Evolutionary conservation across 2,797 vertebrate species (phyloP).

Genomic region (Poeciliopsis turneri): DNA sequence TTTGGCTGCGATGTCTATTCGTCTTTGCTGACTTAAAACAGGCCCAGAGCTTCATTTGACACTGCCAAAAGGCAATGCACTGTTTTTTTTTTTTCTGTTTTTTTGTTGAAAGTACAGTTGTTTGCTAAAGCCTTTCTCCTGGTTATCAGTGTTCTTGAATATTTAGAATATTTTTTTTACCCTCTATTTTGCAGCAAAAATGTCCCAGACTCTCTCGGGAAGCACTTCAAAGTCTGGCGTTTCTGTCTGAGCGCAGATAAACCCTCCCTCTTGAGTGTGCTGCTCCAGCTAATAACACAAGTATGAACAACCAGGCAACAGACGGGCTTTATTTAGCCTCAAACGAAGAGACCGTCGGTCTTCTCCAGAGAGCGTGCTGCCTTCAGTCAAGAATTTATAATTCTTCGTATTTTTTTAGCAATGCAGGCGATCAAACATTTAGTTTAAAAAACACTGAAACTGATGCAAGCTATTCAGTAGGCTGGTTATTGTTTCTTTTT

Average conservation of each 20-base stretch:
- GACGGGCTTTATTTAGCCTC: conserved; percentile 58
- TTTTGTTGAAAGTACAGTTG: conserved; percentile 20
- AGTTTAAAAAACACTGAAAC: conserved; percentile 1
- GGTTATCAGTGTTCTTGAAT: conserved; percentile 11
- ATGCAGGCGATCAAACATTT: conserved; percentile 25
- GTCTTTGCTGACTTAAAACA: conserved; percentile 19
- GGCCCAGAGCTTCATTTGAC: conserved; percentile 14
- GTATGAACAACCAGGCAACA: conserved; percentile 59
- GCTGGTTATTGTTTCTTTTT: too few relatives aligned
- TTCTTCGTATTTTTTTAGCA: background rate
- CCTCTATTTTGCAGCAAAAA: background rate
- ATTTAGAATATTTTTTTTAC: background rate
- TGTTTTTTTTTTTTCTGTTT: background rate
- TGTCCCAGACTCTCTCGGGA: conserved; percentile 30
- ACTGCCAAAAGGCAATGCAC: background rate
- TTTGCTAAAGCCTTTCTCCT: conserved; percentile 4
- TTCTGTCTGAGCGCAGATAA: conserved; percentile 26
- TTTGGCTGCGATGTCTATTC: conserved; percentile 26
- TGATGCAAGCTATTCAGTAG: too few relatives aligned
- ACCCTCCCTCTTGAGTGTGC: conserved; percentile 12
- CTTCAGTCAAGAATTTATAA: conserved; percentile 5
- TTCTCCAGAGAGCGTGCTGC: conserved; percentile 10
- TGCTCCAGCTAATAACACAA: conserved; percentile 45
- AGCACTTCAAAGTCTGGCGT: conserved; percentile 42
- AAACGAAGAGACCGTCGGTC: conserved; percentile 21